These are phyloP conservation scores for Rhineura floridana DNA, from an alignment of 2,113 vertebrate genomes.

Conservation along the genomic window DNA sequence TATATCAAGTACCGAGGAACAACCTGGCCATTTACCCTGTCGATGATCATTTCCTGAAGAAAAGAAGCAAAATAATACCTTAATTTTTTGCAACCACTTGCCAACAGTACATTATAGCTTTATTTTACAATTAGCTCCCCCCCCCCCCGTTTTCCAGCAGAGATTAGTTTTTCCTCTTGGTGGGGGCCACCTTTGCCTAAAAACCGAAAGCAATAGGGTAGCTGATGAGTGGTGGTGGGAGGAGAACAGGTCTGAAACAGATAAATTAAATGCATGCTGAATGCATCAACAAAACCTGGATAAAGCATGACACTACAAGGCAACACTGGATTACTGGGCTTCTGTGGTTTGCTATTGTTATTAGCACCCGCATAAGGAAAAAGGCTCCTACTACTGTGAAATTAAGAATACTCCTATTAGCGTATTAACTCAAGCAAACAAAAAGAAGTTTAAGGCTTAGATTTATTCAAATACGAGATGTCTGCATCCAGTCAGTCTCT, in stretches of 20 bases:
- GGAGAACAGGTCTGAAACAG: neutral
- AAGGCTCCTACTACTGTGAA: neutral
- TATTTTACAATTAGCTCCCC: neutral
- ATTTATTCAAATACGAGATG: neutral
- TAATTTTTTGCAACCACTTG: constrained; percentile 5
- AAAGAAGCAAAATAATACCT: constrained; percentile 54
- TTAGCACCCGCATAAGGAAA: neutral
- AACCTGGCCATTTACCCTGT: constrained; percentile 95
- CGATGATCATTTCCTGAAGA: constrained; percentile 97
- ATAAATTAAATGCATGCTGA: neutral
- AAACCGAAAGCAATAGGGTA: neutral
- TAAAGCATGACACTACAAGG: neutral
- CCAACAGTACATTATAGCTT: neutral
- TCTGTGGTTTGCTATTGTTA: neutral
- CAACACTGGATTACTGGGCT: neutral
- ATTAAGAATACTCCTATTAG: neutral
- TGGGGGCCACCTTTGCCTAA: too few relatives aligned
- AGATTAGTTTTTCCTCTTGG: neutral
- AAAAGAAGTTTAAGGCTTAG: neutral
- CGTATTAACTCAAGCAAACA: neutral
- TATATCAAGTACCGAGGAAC: constrained; percentile 98
- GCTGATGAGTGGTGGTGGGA: neutral
- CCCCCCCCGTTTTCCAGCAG: neutral
- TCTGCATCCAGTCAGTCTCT: neutral
- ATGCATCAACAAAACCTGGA: neutral